phyloP scores from a whole-genome alignment of 2,888 invertebrate genomes.

The Laspeyria flexula region DNA sequence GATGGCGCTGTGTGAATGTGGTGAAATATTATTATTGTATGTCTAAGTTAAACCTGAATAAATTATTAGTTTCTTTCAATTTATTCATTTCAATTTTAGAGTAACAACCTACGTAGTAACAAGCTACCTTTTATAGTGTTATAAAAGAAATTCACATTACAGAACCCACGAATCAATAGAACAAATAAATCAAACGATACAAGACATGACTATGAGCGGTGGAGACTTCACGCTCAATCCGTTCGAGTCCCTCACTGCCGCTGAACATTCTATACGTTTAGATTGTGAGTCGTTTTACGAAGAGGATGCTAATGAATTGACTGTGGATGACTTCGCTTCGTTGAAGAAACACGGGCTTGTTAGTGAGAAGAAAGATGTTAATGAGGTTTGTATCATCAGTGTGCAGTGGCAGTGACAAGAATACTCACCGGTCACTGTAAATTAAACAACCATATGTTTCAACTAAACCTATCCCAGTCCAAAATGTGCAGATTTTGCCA shows the following conservation, averaged over 20 bases:
- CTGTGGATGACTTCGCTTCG: constrained; percentile 79
- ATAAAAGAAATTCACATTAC: constrained; percentile 18
- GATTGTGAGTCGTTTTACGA: constrained; percentile 76
- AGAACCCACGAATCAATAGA: constrained; percentile 77
- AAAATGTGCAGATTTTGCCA: too few species aligned
- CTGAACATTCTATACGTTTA: constrained; percentile 74
- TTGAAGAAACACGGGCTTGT: constrained; percentile 79
- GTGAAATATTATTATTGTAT: too few species aligned
- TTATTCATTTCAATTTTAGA: too few species aligned
- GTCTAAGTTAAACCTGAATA: too few species aligned
- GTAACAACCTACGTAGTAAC: too few species aligned
- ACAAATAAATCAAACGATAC: constrained; percentile 82
- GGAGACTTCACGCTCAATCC: constrained; percentile 79
- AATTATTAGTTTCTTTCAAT: too few species aligned
- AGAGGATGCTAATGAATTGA: constrained; percentile 73
- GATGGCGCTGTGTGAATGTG: too few species aligned
- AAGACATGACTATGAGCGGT: constrained; percentile 81
- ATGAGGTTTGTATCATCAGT: constrained; percentile 56
- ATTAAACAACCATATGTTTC: too few species aligned
- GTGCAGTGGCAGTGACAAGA: too few species aligned
- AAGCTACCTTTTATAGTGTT: too few species aligned
- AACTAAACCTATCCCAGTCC: too few species aligned
- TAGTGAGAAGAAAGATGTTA: constrained; percentile 69
- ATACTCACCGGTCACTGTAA: too few species aligned
- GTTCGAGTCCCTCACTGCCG: constrained; percentile 68